phyloP scores from a whole-genome alignment of 1,140 invertebrate genomes.

The Ceratina australensis region DNA sequence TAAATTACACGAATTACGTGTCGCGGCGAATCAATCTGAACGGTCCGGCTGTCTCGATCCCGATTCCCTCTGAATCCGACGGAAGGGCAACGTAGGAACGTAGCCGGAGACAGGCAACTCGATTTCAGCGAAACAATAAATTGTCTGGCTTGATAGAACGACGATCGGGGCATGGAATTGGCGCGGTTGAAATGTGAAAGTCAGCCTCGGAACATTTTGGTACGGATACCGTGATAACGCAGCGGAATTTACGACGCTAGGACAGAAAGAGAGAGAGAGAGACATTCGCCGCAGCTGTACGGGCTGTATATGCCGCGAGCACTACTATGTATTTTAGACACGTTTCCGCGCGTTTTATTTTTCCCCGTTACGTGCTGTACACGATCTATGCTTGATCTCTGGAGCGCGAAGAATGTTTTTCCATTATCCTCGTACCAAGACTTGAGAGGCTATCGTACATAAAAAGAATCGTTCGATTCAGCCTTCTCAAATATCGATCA shows the following conservation, averaged over 20 bases:
- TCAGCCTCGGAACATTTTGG: constrained; percentile 22
- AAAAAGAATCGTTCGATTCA: too few species aligned
- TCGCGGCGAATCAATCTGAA: background rate
- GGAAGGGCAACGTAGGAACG: background rate
- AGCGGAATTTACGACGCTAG: constrained; percentile 15
- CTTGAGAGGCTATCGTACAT: background rate
- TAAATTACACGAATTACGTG: background rate
- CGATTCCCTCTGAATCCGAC: background rate
- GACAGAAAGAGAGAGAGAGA: too few species aligned
- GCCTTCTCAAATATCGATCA: too few species aligned
- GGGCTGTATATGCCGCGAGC: background rate
- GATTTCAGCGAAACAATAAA: constrained; percentile 26
- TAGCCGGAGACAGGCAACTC: background rate
- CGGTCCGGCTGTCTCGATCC: background rate
- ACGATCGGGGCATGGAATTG: constrained; percentile 8
- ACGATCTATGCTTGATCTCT: background rate
- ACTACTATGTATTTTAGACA: constrained; percentile 1
- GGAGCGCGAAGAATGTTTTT: background rate
- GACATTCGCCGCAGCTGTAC: constrained; percentile 16
- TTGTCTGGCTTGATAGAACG: constrained; percentile 2
- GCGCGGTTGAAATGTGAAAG: constrained; percentile 31
- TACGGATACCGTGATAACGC: constrained; percentile 26
- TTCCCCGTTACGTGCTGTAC: background rate
- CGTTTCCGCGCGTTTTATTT: constrained; percentile 15
- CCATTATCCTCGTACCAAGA: background rate